Base-by-base conservation (phyloP, 2,888 invertebrate species). In the Scaptodrosophila latifasciaeformis region DNA sequence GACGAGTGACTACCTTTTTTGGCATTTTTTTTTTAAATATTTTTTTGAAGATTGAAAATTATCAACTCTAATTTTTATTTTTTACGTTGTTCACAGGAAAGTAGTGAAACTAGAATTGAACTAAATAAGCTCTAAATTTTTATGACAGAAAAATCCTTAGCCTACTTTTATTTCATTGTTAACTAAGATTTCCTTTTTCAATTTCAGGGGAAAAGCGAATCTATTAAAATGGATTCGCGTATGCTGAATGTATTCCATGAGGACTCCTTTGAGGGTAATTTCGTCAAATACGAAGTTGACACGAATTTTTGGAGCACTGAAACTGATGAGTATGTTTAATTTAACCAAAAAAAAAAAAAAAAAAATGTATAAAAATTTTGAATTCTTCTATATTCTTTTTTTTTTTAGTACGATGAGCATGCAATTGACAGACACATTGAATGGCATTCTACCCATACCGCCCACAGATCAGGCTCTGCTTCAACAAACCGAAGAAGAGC, bases 211-310 rank as follows among this genome's bases (percentile, higher is more conserved):
- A 43, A 5, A 9, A 53, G 43, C 49, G 1, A 9, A 37, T 37
- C 13, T 10, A 37, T 52, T 7, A 21, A 9, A 5, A 86, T 86
- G 86, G 86, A 86, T 71, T 86, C 86, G 45, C 76, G 82, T 49
- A 75, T 86, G 70, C 72, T 86, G 39, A 86, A 85, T 62, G 77
- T 81, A 43, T 84, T 84, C 59, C 84, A 85, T 55, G 86, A 85
- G 72, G 86, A 86, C 59, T 82, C 84, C 58, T 85, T 83, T 54
- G 86, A 86, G 59, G 84, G 82, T 19, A 83, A 80, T 60, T 86
- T 80, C 65, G 58, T 61, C 1, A 83, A 80, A 65, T 85, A 76
- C 69, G 84, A 82, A 21, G 64, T 76, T 7, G 82, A 82, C 13
- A 54, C 82, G 0, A 81, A 69, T 49, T 84, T 84, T 51, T 86